Conservation (phyloP, 1,140 invertebrate genomes). For the Sitophilus oryzae region DNA sequence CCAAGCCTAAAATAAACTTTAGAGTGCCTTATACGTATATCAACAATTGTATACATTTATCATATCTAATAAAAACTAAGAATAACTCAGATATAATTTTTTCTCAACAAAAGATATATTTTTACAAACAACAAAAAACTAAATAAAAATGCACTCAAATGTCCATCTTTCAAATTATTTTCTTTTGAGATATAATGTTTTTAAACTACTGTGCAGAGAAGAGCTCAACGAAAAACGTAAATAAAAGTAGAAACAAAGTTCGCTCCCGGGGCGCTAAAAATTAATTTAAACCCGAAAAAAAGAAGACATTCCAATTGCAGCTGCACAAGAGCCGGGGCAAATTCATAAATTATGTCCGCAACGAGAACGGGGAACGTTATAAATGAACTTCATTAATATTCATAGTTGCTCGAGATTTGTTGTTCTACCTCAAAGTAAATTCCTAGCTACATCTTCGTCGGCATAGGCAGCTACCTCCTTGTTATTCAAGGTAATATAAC, state of each 20-base stretch:
- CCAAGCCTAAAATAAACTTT: no score
- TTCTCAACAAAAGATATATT: not conserved
- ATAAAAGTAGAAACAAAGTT: not conserved
- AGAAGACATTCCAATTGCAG: not conserved
- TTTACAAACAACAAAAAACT: not conserved
- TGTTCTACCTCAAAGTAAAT: not conserved
- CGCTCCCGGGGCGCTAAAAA: not conserved
- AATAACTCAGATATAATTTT: no score
- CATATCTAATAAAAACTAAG: no score
- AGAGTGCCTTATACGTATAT: no score
- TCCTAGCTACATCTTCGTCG: not conserved
- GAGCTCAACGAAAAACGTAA: not conserved
- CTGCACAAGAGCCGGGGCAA: not conserved
- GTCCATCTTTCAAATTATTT: not conserved
- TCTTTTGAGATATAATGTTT: not conserved
- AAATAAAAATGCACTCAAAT: not conserved
- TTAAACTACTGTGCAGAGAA: not conserved
- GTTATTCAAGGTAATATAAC: not conserved
- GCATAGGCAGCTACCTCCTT: not conserved
- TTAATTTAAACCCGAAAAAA: not conserved
- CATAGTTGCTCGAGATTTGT: not conserved
- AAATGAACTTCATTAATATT: not conserved
- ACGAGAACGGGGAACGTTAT: not conserved
- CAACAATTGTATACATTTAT: no score
- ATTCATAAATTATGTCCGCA: not conserved